Evolutionary conservation across 2,888 invertebrate species (phyloP).

Genomic region (Xestia sexstrigata): DNA sequence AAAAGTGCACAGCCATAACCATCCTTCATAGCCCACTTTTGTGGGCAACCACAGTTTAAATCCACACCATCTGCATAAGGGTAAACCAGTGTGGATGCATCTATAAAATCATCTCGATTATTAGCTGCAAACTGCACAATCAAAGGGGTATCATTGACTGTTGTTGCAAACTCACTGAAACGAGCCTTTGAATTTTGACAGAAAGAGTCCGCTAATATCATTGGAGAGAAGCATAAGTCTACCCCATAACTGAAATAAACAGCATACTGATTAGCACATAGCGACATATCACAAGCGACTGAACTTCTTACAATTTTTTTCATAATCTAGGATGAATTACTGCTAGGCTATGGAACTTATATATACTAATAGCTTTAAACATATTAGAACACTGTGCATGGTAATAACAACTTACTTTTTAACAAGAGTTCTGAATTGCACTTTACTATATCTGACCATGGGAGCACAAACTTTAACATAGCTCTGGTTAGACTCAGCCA

Average conservation of each 20-base stretch:
- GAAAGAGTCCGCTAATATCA: conserved; percentile 99
- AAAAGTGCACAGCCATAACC: conserved; percentile 97
- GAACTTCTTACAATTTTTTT: neutral
- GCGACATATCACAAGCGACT: neutral
- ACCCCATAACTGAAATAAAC: conserved; percentile 93
- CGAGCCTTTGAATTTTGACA: conserved; percentile 97
- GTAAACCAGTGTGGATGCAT: conserved; percentile 95
- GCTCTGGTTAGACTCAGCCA: conserved; percentile 85
- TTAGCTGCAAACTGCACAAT: conserved; percentile 99
- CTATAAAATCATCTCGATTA: conserved; percentile 94
- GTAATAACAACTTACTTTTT: conserved; percentile 79
- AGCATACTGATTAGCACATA: neutral
- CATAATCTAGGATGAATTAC: neutral
- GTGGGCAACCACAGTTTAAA: conserved; percentile 99
- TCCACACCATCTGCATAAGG: conserved; percentile 98
- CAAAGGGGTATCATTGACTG: conserved; percentile 94
- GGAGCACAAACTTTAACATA: conserved; percentile 97
- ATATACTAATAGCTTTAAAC: neutral
- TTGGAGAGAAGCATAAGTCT: conserved; percentile 98
- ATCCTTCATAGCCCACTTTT: conserved; percentile 97
- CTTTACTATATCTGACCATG: conserved; percentile 97
- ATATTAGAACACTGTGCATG: neutral
- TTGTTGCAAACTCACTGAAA: conserved; percentile 95
- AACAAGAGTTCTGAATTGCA: conserved; percentile 87
- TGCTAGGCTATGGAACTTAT: neutral